phyloP scores from a whole-genome alignment of 2,888 invertebrate species.

The Gandaritis pyraliata region DNA sequence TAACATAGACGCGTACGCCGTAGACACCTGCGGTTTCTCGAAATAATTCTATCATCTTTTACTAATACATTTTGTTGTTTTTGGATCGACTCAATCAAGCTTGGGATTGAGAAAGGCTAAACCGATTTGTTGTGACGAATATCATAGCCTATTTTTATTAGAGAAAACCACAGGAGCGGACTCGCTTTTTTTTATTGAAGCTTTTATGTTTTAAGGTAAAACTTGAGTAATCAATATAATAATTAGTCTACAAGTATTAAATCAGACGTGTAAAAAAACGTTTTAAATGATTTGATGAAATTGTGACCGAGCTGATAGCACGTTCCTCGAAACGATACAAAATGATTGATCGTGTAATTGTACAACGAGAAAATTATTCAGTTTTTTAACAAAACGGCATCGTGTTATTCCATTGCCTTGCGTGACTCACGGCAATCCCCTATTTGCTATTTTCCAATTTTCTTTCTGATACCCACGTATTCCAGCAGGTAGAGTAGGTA shows the following conservation, averaged over 20 bases:
- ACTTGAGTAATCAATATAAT: not conserved
- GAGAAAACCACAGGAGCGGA: no score
- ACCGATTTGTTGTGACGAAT: no score
- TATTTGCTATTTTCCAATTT: slow-evolving; percentile 35
- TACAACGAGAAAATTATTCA: slow-evolving; percentile 30
- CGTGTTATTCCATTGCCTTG: slow-evolving; percentile 22
- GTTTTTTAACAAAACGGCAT: slow-evolving; percentile 28
- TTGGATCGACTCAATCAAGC: no score
- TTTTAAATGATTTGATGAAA: slow-evolving; percentile 7
- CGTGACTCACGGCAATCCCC: slow-evolving; percentile 33
- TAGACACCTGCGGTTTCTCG: not conserved
- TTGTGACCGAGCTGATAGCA: slow-evolving; percentile 17
- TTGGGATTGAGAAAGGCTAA: no score
- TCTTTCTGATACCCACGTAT: slow-evolving; percentile 20
- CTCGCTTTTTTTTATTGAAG: not conserved
- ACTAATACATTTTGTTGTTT: not conserved
- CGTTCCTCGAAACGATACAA: slow-evolving; percentile 23
- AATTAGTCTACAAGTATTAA: no score
- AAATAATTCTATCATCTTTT: not conserved
- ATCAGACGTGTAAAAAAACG: not conserved
- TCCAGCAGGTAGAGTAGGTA: slow-evolving; percentile 21
- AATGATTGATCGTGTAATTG: slow-evolving; percentile 30
- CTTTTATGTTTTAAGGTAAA: not conserved
- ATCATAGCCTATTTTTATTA: no score
- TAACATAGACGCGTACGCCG: not conserved